Evolutionary conservation across 2,113 vertebrate species (phyloP).

Genomic region (Theristicus caerulescens): DNA sequence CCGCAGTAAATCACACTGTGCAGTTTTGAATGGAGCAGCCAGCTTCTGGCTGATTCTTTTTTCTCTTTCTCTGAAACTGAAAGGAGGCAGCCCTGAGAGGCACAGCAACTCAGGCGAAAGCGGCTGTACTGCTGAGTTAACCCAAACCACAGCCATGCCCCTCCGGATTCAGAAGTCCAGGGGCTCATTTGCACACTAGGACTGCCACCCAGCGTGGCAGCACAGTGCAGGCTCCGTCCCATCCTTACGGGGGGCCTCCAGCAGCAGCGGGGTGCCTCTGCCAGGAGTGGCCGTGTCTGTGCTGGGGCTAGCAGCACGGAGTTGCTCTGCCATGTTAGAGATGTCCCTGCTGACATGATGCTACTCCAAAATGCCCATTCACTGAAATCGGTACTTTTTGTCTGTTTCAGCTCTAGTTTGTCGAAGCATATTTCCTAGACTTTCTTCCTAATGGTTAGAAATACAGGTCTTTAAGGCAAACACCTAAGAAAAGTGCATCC

Average conservation of each 20-base stretch:
- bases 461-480: background rate
- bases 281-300: fast-evolving
- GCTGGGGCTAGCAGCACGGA: fast-evolving
- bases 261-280: fast-evolving
- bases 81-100: background rate
- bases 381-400: fast-evolving
- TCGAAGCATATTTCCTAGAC: background rate
- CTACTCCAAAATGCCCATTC: background rate
- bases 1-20: background rate
- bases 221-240: too few relatives aligned
- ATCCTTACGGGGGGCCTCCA: background rate
- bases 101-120: background rate
- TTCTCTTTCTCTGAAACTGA: background rate
- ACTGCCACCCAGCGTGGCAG: background rate
- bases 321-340: fast-evolving
- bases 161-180: background rate
- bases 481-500: background rate
- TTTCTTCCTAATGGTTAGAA: background rate
- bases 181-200: background rate
- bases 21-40: conserved; percentile 5
- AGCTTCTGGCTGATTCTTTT: background rate
- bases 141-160: background rate
- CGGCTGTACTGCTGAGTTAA: background rate
- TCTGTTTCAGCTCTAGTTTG: background rate
- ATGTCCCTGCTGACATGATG: background rate